Evolutionary conservation across 53 echinoderm and acorn worm genomes (phyloP).

Genomic region (Glandiceps talaboti): DNA sequence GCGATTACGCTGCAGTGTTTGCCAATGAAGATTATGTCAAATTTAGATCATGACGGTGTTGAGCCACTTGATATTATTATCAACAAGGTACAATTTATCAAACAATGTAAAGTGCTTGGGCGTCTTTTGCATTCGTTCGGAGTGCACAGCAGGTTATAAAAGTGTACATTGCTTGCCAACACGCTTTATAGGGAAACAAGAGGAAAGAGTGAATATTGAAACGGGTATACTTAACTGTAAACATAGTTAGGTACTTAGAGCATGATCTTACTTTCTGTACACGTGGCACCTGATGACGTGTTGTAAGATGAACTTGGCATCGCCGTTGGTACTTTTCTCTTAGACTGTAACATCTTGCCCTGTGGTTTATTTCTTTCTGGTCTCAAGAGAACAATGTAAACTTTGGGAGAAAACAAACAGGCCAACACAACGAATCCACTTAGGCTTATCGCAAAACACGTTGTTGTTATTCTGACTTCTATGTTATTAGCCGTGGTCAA

Average conservation of each 20-base stretch:
- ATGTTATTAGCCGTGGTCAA: conserved; percentile 50
- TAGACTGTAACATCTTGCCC: not conserved
- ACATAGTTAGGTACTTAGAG: not conserved
- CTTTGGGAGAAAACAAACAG: conserved; percentile 68
- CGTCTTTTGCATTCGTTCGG: too few species aligned
- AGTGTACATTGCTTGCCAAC: not conserved
- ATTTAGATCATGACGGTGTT: too few species aligned
- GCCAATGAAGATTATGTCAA: too few species aligned
- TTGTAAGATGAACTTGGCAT: not conserved
- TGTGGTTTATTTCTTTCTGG: conserved; percentile 44
- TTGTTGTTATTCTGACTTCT: conserved; percentile 48
- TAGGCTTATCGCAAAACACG: conserved; percentile 67
- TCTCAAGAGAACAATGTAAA: conserved; percentile 64
- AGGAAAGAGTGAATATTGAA: not conserved
- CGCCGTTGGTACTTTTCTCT: not conserved
- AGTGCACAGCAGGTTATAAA: too few species aligned
- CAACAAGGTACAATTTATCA: too few species aligned
- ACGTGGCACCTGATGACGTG: conserved; percentile 1
- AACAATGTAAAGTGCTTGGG: too few species aligned
- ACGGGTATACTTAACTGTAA: not conserved
- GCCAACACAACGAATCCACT: conserved; percentile 68
- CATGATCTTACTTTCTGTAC: not conserved
- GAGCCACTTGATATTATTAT: too few species aligned
- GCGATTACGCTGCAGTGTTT: too few species aligned
- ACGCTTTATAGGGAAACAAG: not conserved